Evolutionary conservation across 2,888 invertebrate species (phyloP).

Genomic region (Cataglyphis altisquamis): DNA sequence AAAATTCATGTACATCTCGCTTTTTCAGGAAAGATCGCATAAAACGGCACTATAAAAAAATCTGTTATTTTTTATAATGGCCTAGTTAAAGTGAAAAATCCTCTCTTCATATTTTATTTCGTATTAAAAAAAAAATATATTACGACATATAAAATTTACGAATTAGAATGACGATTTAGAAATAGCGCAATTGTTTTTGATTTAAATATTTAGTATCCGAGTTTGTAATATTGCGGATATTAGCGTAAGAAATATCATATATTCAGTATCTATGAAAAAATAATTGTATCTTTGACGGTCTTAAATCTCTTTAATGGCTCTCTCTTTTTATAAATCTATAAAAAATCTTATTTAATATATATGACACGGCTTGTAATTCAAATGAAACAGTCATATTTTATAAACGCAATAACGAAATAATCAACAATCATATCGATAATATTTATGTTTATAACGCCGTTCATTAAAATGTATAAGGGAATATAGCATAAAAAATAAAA

Average conservation of each 20-base stretch:
- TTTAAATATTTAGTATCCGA: slow-evolving; percentile 7
- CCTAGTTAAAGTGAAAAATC: slow-evolving; percentile 3
- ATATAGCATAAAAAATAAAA: not conserved
- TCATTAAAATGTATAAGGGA: not conserved
- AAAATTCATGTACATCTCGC: slow-evolving; percentile 40
- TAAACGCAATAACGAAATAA: not conserved
- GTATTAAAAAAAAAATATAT: not conserved
- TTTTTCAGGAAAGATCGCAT: slow-evolving; percentile 11
- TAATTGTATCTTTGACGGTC: slow-evolving; percentile 3
- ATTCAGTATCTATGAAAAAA: not conserved
- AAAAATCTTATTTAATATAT: not conserved
- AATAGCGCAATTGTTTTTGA: not conserved
- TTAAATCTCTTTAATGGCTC: not conserved
- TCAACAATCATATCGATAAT: not conserved
- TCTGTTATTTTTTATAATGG: slow-evolving; percentile 4
- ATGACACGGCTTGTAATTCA: slow-evolving; percentile 7
- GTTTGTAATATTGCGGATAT: slow-evolving; percentile 1
- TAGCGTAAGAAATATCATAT: not conserved
- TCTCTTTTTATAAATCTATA: not conserved
- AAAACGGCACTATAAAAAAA: slow-evolving; percentile 29
- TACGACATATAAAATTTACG: not conserved
- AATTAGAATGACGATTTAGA: no score
- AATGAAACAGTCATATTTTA: not conserved
- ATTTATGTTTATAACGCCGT: not conserved
- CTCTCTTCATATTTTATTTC: not conserved